Percentiles rank a stretch among this genome's conserved stretches.
These are phyloP conservation scores for Oscheius onirici DNA, from an alignment of 2,888 invertebrate genomes.

Conservation along the genomic window DNA sequence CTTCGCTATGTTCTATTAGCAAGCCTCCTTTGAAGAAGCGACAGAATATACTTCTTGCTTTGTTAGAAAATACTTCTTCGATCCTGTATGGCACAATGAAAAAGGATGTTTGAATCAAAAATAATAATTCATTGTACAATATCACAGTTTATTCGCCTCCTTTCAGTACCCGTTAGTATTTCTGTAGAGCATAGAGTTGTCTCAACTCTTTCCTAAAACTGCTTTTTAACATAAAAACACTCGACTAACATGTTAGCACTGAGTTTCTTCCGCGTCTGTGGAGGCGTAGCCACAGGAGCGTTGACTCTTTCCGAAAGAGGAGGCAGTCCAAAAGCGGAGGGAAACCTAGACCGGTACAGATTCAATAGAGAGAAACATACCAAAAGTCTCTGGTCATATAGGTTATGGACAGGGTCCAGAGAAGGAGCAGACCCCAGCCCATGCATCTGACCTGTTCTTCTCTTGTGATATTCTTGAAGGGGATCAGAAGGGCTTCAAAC, in stretches of 20 bases:
- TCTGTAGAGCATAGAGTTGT: not conserved
- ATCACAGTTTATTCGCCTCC: not conserved
- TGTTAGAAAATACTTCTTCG: no score
- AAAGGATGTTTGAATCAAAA: no score
- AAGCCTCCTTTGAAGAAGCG: no score
- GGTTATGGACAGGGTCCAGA: constrained; percentile 32
- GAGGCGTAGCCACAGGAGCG: constrained; percentile 11
- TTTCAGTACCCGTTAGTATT: no score
- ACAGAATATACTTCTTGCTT: no score
- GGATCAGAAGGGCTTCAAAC: not conserved
- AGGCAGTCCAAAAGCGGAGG: constrained; percentile 33
- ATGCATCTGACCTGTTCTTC: constrained; percentile 20
- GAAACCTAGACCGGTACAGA: constrained; percentile 10
- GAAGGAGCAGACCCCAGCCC: constrained; percentile 28
- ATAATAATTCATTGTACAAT: not conserved
- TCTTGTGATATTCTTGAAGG: constrained; percentile 1
- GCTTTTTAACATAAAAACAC: not conserved
- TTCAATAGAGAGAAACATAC: not conserved
- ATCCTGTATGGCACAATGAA: no score
- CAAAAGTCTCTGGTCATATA: constrained; percentile 35
- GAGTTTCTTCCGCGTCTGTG: constrained; percentile 14
- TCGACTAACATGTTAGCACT: constrained; percentile 4
- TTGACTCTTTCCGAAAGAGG: constrained; percentile 23
- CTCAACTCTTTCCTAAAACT: constrained; percentile 16
- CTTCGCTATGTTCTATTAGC: no score